Base-by-base conservation (phyloP, 2,888 invertebrate species). In the Patella depressa region DNA sequence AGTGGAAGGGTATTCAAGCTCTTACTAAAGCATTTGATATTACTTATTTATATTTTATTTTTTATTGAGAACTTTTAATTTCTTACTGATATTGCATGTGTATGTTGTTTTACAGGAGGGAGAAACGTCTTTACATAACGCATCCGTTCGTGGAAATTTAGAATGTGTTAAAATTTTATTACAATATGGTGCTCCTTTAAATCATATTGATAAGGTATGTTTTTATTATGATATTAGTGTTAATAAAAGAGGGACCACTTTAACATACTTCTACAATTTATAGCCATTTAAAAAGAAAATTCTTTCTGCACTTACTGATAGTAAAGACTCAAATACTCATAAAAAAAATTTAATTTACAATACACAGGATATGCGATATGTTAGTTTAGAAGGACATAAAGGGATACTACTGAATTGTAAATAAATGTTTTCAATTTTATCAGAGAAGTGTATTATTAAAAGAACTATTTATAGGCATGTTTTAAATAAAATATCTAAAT, bases 101-200 rank as follows among this genome's bases (percentile, higher is more conserved):
- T 45, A 45, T 1, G 1, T 65, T 65, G 19, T 19, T 76, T 74
- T 80, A 0, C 82, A 93, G 93, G 93, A 93, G 82, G 93, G 92
- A 54, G 93, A 93, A 85, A 93, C 93, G 4, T 92, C 93, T 3
- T 88, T 94, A 11, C 93, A 93, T 85, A 92, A 92, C 84, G 93
- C 93, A 5, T 90, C 93, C 12, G 91, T 92, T 15, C 86, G 93
- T 54, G 93, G 93, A 3, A 93, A 93, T 84, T 78, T 92, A 34
- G 93, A 93, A 72, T 93, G 93, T 88, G 93, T 93, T 29, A 91
- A 92, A 75, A 90, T 91, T 34, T 88, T 93, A 76, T 85, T 93
- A 53, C 92, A 93, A 78, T 88, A 90, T 80, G 93, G 93, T 34
- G 93, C 93, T 14, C 90, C 92, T 65, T 88, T 93, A 34, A 93